Evolutionary conservation across 2,888 invertebrate genomes (phyloP).

Genomic region (Ornithoptera alexandrae): DNA sequence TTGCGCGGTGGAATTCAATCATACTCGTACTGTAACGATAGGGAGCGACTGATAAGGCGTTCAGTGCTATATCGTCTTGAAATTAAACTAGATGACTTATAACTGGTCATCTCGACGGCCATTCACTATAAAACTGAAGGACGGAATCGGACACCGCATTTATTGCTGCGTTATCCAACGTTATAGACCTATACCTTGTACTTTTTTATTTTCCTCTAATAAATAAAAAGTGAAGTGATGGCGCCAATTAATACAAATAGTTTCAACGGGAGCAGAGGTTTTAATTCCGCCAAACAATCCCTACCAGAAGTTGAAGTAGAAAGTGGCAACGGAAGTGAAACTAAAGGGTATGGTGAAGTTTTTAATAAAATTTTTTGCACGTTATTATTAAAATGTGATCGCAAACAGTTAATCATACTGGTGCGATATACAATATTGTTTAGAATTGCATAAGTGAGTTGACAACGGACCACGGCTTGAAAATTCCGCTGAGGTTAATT

Average conservation of each 20-base stretch:
- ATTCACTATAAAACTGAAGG: conserved; percentile 59
- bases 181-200: conserved; percentile 44
- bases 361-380: not conserved
- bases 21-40: conserved; percentile 23
- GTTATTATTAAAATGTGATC: not conserved
- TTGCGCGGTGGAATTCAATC: conserved; percentile 17
- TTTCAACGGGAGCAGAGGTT: conserved; percentile 54
- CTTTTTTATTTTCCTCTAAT: conserved; percentile 37
- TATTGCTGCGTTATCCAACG: conserved; percentile 57
- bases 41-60: conserved; percentile 27
- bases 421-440: conserved; percentile 13
- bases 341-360: conserved; percentile 45
- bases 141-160: conserved; percentile 54
- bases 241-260: conserved; percentile 66
- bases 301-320: conserved; percentile 70
- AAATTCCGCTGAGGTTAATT: conserved; percentile 36
- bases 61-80: conserved; percentile 33
- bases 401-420: not conserved
- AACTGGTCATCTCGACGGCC: conserved; percentile 40
- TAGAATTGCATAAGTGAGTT: conserved; percentile 20
- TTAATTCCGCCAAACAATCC: conserved; percentile 55
- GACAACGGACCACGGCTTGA: conserved; percentile 18
- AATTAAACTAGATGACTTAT: conserved; percentile 36
- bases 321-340: conserved; percentile 46
- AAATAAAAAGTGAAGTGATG: conserved; percentile 60